phyloP scores from a whole-genome alignment of 2,888 invertebrate species.

The Sinohyriopsis cumingii region DNA sequence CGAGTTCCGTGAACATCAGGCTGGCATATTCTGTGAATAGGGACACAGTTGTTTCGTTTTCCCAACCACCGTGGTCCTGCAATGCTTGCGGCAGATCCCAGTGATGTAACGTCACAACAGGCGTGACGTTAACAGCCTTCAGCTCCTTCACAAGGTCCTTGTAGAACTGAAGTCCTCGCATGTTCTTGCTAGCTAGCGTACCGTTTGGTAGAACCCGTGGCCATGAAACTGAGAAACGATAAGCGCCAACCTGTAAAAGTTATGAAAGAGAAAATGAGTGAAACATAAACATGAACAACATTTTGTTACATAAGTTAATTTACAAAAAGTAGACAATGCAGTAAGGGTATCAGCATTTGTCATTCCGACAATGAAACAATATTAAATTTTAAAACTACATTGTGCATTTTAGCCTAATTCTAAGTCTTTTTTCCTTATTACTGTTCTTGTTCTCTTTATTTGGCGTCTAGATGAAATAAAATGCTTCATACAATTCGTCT shows the following conservation, averaged over 20 bases:
- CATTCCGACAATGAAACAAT: too few species aligned
- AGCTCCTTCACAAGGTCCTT: slow-evolving; percentile 82
- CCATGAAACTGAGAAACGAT: slow-evolving; percentile 78
- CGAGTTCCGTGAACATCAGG: slow-evolving; percentile 68
- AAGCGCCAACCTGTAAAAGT: slow-evolving; percentile 45
- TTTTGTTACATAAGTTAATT: too few species aligned
- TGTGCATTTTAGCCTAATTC: too few species aligned
- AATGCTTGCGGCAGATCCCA: slow-evolving; percentile 70
- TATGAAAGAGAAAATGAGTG: too few species aligned
- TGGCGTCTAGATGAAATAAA: too few species aligned
- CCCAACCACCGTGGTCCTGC: slow-evolving; percentile 72
- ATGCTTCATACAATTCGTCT: too few species aligned
- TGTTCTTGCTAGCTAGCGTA: slow-evolving; percentile 72
- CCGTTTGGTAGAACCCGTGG: slow-evolving; percentile 80
- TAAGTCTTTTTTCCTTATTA: too few species aligned
- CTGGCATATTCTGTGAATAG: slow-evolving; percentile 68
- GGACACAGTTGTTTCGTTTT: slow-evolving; percentile 51
- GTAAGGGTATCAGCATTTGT: too few species aligned
- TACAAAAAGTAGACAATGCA: too few species aligned
- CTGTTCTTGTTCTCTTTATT: too few species aligned
- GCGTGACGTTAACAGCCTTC: slow-evolving; percentile 76
- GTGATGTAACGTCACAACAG: slow-evolving; percentile 75
- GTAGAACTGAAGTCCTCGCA: slow-evolving; percentile 84
- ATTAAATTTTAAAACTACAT: too few species aligned
- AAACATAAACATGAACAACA: too few species aligned